phyloP scores from a whole-genome alignment of 2,888 invertebrate genomes.

The Melieria crassipennis region DNA sequence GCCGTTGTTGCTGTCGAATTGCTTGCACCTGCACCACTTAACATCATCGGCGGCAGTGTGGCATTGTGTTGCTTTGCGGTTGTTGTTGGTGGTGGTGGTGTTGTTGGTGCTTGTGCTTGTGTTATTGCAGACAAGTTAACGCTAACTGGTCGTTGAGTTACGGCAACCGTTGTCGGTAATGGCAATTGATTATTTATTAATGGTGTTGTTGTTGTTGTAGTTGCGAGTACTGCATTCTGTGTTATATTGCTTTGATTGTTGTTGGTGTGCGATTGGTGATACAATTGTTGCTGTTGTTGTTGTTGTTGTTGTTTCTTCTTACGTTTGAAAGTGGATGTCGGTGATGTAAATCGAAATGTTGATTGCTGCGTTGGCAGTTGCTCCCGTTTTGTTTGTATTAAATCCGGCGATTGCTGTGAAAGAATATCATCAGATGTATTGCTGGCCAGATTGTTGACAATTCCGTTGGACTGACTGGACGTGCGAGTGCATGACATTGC shows the following conservation, averaged over 20 bases:
- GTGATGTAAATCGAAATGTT: constrained; percentile 44
- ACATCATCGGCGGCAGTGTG: constrained; percentile 2
- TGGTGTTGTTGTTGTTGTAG: constrained; percentile 21
- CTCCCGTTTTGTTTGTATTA: constrained; percentile 29
- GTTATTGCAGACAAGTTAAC: too few species aligned
- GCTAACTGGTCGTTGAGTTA: too few species aligned
- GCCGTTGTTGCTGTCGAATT: constrained; percentile 31
- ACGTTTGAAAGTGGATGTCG: constrained; percentile 46
- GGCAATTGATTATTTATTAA: constrained; percentile 20
- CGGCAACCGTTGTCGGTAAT: neutral
- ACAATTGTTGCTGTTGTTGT: constrained; percentile 41
- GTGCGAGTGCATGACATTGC: too few species aligned
- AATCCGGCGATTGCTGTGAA: constrained; percentile 41
- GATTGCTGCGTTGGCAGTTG: constrained; percentile 8
- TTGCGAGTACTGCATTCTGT: constrained; percentile 18
- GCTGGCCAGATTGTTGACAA: constrained; percentile 1
- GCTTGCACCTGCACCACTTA: constrained; percentile 21
- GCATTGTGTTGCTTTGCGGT: constrained; percentile 15
- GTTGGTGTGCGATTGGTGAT: constrained; percentile 21
- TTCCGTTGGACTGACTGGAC: constrained; percentile 36
- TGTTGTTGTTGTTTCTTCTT: constrained; percentile 48
- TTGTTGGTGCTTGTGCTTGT: neutral
- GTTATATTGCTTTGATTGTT: constrained; percentile 25
- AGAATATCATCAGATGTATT: constrained; percentile 36
- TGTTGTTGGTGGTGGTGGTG: constrained; percentile 17